A percentile compares a stretch with the other conserved stretches of the same genome.
These are phyloP conservation scores for Champsocephalus esox DNA, from an alignment of 2,797 vertebrate genomes.

Conservation along the genomic window DNA sequence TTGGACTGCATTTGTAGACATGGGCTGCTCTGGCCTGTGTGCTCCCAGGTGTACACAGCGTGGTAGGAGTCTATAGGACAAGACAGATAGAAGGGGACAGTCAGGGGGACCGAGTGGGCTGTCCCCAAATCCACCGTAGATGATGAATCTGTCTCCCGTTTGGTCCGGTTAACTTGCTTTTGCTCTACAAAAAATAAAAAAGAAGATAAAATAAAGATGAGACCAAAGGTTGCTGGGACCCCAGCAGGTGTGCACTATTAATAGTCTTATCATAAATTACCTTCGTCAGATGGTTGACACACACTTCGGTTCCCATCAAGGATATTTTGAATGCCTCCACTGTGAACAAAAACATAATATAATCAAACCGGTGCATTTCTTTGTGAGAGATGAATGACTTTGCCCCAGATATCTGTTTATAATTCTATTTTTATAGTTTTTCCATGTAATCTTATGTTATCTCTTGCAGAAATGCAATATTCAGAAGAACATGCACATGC, in stretches of 20 bases:
- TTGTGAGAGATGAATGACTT: not conserved
- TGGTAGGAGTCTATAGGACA: conserved; percentile 86
- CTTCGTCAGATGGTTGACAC: conserved; percentile 59
- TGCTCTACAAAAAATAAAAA: conserved; percentile 32
- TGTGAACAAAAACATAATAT: conserved; percentile 56
- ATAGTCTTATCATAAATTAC: conserved; percentile 52
- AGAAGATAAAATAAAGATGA: not conserved
- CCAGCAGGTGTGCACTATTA: not conserved
- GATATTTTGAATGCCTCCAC: conserved; percentile 82
- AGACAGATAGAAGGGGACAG: conserved; percentile 82
- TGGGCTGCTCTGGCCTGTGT: conserved; percentile 42
- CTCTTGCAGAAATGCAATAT: not conserved
- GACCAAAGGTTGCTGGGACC: not conserved
- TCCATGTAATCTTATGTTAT: not conserved
- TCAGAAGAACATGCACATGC: not conserved
- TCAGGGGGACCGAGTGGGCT: conserved; percentile 60
- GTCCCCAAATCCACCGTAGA: not conserved
- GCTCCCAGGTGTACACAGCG: conserved; percentile 82
- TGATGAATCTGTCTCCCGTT: conserved; percentile 39
- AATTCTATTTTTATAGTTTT: not conserved
- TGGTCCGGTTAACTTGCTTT: conserved; percentile 37
- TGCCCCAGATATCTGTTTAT: not conserved
- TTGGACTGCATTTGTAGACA: conserved; percentile 77
- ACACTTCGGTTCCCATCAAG: conserved; percentile 61
- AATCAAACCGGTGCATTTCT: not conserved